phyloP scores from a whole-genome alignment of 2,888 invertebrate genomes.

The Ophonus ardosiacus region DNA sequence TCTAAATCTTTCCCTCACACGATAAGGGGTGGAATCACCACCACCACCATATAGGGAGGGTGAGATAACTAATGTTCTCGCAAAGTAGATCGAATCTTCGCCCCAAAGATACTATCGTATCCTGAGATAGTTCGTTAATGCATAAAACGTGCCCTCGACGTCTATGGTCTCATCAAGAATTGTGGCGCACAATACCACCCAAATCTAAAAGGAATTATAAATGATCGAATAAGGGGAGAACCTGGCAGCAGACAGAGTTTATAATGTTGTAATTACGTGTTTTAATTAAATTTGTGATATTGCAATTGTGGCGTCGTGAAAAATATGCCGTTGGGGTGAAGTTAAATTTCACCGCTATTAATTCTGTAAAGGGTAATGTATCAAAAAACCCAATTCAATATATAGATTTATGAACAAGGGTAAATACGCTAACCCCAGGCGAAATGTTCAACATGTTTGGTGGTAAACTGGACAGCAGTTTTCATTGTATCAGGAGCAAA shows the following conservation, averaged over 20 bases:
- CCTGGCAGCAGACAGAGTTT: not conserved
- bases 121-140: constrained; percentile 29
- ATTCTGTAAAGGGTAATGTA: no score
- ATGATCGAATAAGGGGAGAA: not conserved
- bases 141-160: constrained; percentile 3
- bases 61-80: constrained; percentile 18
- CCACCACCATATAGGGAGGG: not conserved
- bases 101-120: not conserved
- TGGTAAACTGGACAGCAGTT: no score
- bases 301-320: no score
- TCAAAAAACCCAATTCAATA: no score
- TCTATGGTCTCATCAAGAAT: not conserved
- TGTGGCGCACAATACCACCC: not conserved
- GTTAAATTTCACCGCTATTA: no score
- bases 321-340: no score
- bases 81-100: not conserved
- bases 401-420: no score
- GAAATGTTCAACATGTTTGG: no score
- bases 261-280: no score
- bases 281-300: no score
- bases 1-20: not conserved
- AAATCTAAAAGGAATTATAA: constrained; percentile 23
- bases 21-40: not conserved
- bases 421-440: no score
- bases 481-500: no score